Percentiles rank a stretch among this genome's conserved stretches.
phyloP scores from a whole-genome alignment of 2,113 vertebrate genomes.

The Hirundichthys speculiger region DNA sequence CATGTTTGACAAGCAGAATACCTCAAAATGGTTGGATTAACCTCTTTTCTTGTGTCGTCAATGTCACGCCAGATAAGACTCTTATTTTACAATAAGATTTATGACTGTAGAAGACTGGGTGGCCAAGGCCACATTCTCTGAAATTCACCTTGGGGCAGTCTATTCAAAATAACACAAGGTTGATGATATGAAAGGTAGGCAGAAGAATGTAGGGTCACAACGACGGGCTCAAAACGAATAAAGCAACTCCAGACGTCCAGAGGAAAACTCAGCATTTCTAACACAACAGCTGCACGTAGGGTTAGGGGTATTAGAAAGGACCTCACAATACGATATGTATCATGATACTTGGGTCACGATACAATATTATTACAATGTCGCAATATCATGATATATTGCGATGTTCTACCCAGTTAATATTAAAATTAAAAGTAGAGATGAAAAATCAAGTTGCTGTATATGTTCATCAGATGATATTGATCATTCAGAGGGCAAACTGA shows the following conservation, averaged over 20 bases:
- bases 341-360: too few species aligned
- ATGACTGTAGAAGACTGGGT: background rate
- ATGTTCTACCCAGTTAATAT: too few species aligned
- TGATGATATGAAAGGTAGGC: slow-evolving; percentile 2
- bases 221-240: background rate
- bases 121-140: slow-evolving; percentile 21
- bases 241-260: background rate
- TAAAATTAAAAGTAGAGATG: too few species aligned
- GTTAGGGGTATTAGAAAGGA: too few species aligned
- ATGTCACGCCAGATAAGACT: slow-evolving; percentile 31
- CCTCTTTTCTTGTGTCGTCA: slow-evolving; percentile 52
- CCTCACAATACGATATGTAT: too few species aligned
- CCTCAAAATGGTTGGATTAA: slow-evolving; percentile 68
- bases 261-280: background rate
- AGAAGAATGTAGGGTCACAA: background rate
- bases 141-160: slow-evolving; percentile 45
- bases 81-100: slow-evolving; percentile 34
- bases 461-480: too few species aligned
- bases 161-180: slow-evolving; percentile 27
- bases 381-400: too few species aligned
- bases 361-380: too few species aligned
- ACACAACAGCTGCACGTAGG: too few species aligned
- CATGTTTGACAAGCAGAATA: slow-evolving; percentile 64
- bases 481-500: too few species aligned
- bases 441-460: too few species aligned